Evolutionary conservation across 1,140 invertebrate species (phyloP), one percentile per base, ranked within the genome.

Genomic region (Heliconius himera): DNA sequence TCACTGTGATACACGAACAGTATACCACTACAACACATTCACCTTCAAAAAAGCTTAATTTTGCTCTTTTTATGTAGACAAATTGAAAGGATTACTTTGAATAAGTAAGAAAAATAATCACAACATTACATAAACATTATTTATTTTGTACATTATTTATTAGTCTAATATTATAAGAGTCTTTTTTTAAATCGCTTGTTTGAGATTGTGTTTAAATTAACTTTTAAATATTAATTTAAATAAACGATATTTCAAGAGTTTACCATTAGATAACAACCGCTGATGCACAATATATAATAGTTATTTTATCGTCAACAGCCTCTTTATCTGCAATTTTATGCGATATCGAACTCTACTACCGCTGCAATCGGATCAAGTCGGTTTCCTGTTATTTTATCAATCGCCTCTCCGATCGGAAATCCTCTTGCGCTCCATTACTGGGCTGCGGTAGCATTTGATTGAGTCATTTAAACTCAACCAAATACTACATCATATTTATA

Each of bases 321-420:
- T 54, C 1, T 66, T 16, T 66, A 66, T 66, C 11, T 29, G 26
- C 60, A 26, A 66, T 66, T 16, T 16, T 26, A 66, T 26, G 60
- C 26, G 9, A 26, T 66, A 66, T 66, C 60, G 26, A 9, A 66
- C 11, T 29, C 9, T 66, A 66, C 22, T 22, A 6, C 3, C 26
- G 60, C 22, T 26, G 60, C 60, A 66, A 66, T 66, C 60, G 22
- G 26, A 66, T 76, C 70, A 79, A 33, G 49, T 6, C 54, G 70
- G 66, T 56, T 80, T 73, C 74, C 74, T 71, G 73, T 71, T 72
- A 56, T 73, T 75, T 38, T 71, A 36, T 70, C 46, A 51, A 76
- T 81, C 71, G 60, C 46, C 70, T 46, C 73, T 51, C 74, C 74
- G 26, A 60, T 73, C 76, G 77, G 77, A 82, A 82, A 82, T 82